Evolutionary conservation across 2,113 vertebrate genomes (phyloP).

Genomic region (Strigops habroptila): DNA sequence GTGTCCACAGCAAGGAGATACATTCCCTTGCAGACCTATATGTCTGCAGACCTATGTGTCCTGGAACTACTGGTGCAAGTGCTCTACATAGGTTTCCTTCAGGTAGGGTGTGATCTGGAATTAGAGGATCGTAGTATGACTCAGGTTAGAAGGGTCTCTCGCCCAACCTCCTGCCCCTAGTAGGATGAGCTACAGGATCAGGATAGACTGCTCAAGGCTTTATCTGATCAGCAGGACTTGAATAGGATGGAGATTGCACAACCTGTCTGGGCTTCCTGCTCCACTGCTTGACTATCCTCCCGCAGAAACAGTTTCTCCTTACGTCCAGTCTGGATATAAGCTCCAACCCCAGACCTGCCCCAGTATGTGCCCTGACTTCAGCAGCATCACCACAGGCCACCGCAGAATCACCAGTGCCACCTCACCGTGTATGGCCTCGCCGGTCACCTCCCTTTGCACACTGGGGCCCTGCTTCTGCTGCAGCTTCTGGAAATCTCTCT

Average conservation of each 20-base stretch:
- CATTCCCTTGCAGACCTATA: background rate
- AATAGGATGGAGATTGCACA: background rate
- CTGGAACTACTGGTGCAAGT: background rate
- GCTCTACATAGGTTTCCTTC: background rate
- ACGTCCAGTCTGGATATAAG: background rate
- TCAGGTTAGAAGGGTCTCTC: background rate
- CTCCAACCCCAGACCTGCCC: background rate
- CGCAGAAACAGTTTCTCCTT: background rate
- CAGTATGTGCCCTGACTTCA: background rate
- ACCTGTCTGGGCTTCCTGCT: background rate
- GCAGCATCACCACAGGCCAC: background rate
- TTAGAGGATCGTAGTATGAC: background rate
- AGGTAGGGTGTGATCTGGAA: background rate
- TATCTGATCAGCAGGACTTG: background rate
- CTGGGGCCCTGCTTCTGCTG: slow-evolving; percentile 72
- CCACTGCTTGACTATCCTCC: background rate
- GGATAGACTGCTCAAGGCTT: background rate
- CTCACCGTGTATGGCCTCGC: slow-evolving; percentile 77
- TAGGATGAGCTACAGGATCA: background rate
- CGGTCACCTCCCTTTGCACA: slow-evolving; percentile 29
- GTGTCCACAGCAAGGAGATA: background rate
- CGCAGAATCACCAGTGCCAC: accelerated
- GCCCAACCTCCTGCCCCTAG: background rate
- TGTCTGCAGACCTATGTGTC: background rate
- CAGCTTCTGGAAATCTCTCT: slow-evolving; percentile 80